Base-by-base conservation (phyloP, 1,140 invertebrate genomes). In the Lepeophtheirus salmonis region DNA sequence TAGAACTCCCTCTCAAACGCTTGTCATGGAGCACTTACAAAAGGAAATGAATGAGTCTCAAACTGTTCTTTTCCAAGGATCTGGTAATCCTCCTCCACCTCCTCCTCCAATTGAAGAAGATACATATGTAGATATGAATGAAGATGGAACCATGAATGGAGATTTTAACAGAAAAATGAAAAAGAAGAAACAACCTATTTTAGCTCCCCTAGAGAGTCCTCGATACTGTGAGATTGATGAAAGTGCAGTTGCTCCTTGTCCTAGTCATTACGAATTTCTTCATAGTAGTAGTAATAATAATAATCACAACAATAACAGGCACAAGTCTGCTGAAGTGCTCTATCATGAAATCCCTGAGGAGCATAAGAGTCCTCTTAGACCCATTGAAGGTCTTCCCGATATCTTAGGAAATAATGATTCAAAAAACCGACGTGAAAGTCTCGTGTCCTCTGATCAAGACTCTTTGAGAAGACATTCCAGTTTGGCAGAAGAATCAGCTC, bases 1-100 rank as follows among this genome's bases (percentile, higher is more conserved):
- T 41, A 12, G 57, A 60, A 62, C 60, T 16, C 62, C 21, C 30
- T 64, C 51, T 30, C 62, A 77, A 72, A 69, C 71, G 3, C 49
- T 60, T 12, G 57, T 60, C 13, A 60, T 60, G 21, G 57, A 60
- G 20, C 57, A 60, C 30, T 21, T 60, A 2, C 57, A 60, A 50
- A 20, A 52, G 10, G 41, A 50, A 30, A 14, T 60, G 20, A 54
- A 20, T 20, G 2, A n/a, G 14, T n/a, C 50, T 14, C 12, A 14
- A 16, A 41, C 57, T 50, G 63, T 59, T 13, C 60, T 65, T 23
- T n/a, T n/a, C n/a, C n/a, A n/a, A n/a, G n/a, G n/a, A n/a, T n/a
- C n/a, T n/a, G n/a, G n/a, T n/a, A n/a, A n/a, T n/a, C n/a, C n/a
- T n/a, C n/a, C n/a, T n/a, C n/a, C n/a, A n/a, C n/a, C n/a, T n/a